Base-by-base conservation (phyloP, 2,888 invertebrate genomes). In the Drosophila prostipennis region DNA sequence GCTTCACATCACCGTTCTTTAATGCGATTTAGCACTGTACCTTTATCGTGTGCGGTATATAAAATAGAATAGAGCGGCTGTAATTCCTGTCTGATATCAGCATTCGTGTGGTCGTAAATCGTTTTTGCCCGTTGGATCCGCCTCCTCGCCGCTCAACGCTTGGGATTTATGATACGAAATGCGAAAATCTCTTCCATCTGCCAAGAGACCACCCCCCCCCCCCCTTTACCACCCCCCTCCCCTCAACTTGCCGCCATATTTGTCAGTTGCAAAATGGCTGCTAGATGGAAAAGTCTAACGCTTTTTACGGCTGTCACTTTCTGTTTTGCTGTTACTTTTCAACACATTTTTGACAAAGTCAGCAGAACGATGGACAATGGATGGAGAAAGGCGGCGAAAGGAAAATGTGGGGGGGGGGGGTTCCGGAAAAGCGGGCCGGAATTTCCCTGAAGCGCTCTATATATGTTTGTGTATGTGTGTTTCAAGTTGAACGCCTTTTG, bases 101-200 rank as follows among this genome's bases (percentile, higher is more conserved):
- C 60, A 61, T 60, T 60, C 61, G 26, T 53, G 65, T 34, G 58
- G 48, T 63, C 63, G 63, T 63, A 63, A 58, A 63, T 58, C 63
- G 63, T 63, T 63, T 51, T 29, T 58, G 42, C 32, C 39, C 37
- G 45, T 36, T 40, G 58, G 52, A 16, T 13, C 37, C 26, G 26
- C 56, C 37, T 14, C 34, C 49, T 16, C 16, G 19, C 49, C 57
- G 32, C 49, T 37, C 45, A 14, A 32, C 60, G 61, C 45, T 49
- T 37, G 61, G 72, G 65, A 82, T 82, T 79, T 82, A 82, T 79
- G 79, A 69, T 71, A 64, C 76, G 64, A 68, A 76, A 76, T 79
- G 58, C 77, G 48, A 63, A 61, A 63, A 63, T 59, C 48, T 42
- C 45, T 39, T 57, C 48, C 34, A 48, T 29, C 53, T 29, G n/a